phyloP scores from a whole-genome alignment of 2,797 vertebrate species.

The Arremon brunneinucha region DNA sequence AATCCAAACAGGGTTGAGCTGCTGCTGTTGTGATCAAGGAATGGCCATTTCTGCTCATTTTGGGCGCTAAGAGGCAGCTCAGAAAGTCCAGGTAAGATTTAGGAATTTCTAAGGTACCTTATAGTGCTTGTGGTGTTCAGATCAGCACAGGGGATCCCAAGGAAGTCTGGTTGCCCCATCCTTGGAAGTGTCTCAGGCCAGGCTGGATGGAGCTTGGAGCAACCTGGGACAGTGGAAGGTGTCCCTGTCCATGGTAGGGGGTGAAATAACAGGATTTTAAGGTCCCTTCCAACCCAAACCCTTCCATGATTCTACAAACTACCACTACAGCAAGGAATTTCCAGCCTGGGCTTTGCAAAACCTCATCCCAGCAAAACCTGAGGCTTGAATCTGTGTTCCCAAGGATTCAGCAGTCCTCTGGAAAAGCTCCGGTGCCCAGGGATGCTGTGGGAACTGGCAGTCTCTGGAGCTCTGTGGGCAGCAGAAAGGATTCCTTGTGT shows the following conservation, averaged over 20 bases:
- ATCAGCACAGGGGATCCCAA: too few relatives aligned
- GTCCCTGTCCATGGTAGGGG: background rate
- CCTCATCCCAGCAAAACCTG: background rate
- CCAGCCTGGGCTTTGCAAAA: background rate
- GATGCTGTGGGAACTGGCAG: background rate
- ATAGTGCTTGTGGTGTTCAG: background rate
- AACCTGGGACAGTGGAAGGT: background rate
- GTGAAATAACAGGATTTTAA: background rate
- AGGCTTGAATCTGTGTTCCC: background rate
- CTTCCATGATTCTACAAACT: background rate
- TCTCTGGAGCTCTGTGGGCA: background rate
- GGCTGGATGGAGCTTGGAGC: rapidly evolving
- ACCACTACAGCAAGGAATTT: background rate
- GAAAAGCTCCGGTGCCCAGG: background rate
- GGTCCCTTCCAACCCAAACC: background rate
- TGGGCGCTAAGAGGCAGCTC: background rate
- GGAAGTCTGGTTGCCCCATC: too few relatives aligned
- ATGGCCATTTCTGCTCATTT: background rate
- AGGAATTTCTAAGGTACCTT: background rate
- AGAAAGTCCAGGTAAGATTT: background rate
- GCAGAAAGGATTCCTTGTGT: background rate
- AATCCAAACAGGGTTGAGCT: background rate
- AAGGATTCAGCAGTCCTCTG: background rate
- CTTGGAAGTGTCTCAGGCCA: background rate
- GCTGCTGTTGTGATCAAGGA: background rate